A percentile compares a stretch with the other conserved stretches of the same genome.
Evolutionary conservation across 2,797 vertebrate genomes (phyloP).

Genomic region (Anolis apletophallus): DNA sequence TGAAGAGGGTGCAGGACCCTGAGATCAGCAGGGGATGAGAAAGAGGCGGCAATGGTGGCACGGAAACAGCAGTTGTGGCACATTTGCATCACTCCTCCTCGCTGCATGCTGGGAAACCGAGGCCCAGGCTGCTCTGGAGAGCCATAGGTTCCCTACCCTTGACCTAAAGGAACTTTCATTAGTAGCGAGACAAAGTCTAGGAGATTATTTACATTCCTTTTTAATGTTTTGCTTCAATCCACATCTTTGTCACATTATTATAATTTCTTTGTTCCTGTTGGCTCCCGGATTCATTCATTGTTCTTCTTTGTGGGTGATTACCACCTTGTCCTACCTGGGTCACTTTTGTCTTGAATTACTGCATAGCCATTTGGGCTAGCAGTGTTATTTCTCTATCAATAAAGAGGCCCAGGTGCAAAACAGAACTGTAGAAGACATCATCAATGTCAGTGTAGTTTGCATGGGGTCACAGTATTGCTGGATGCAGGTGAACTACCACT

Average conservation of each 20-base stretch:
- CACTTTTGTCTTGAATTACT: background rate
- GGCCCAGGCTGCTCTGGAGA: no score
- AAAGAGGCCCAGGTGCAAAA: background rate
- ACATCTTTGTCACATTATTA: background rate
- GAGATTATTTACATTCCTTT: background rate
- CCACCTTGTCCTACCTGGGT: background rate
- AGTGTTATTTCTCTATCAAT: background rate
- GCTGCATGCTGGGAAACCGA: no score
- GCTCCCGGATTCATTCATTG: background rate
- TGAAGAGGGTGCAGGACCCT: no score
- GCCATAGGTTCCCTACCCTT: no score
- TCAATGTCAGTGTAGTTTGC: background rate
- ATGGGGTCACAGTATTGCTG: background rate
- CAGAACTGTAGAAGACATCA: background rate
- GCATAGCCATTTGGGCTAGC: background rate
- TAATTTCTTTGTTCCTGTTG: background rate
- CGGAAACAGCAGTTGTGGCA: no score
- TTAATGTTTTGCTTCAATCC: background rate
- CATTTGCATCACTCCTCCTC: no score
- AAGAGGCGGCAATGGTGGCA: no score
- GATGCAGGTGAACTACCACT: no score
- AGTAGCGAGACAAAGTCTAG: background rate
- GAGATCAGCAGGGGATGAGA: no score
- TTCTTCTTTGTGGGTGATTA: background rate
- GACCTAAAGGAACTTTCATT: background rate